Evolutionary conservation across 2,888 invertebrate genomes (phyloP), one percentile per base, ranked within the genome.

Genomic region (Amblyjoppa proteus): DNA sequence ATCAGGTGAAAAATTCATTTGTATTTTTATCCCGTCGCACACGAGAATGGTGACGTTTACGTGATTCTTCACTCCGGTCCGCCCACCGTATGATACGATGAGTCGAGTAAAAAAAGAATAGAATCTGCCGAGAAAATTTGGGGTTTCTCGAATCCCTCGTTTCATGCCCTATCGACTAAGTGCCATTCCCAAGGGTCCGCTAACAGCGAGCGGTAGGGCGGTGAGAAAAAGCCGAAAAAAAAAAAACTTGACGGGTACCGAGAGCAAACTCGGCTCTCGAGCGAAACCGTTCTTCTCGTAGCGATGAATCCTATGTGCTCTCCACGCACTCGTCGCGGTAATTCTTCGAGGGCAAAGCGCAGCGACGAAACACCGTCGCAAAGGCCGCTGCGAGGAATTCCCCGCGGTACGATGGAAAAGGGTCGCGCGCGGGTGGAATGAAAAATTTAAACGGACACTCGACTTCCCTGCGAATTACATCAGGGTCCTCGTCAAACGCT

Each of bases 371-470:
- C 11, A 69, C 66, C 31, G 53, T 3, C 70, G 31, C 25, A 49
- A 58, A 25, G 28, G 28, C 58, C 31, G 45, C 51, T 51, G 75
- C 49, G n/a, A 64, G 71, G 51, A 83, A 79, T 86, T 49, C 81
- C 64, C 83, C 56, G 66, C n/a, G 71, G 73, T 58, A 76, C 51
- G 64, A 69, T 58, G 41, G 13, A 66, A 49, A 81, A 78, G 64
- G 68, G 34, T 53, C 25, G 66, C 13, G 6, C 64, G 3, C 51
- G 56, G 41, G 61, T 58, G 76, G 75, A 76, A 81, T 86, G 58
- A 81, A 86, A 86, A 78, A 83, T 78, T 70, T 38, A 83, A 79
- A 79, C 69, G 74, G 20, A 16, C 74, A 53, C 77, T 77, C 53
- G 75, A 64, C 56, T n/a, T 68, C 64, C 34, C 53, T 51, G 73